Evolutionary conservation across 2,113 vertebrate genomes (phyloP).

Genomic region (Erythrocercus mccallii): DNA sequence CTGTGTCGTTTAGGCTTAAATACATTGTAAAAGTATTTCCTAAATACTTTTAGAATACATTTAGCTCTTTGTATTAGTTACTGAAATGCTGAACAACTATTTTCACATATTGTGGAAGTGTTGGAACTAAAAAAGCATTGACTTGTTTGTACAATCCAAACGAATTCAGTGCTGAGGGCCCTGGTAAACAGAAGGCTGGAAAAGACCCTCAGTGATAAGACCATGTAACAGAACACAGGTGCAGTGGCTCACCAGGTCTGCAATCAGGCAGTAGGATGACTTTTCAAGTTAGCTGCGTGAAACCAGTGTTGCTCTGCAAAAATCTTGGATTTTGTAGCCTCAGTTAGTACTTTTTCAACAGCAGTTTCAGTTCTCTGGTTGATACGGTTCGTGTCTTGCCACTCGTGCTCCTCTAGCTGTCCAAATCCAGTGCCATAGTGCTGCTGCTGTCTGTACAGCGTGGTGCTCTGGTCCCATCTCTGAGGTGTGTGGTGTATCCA

Average conservation of each 20-base stretch:
- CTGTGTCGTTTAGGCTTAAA: neutral
- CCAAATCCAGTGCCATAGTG: neutral
- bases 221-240: neutral
- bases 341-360: neutral
- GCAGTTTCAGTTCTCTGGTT: neutral
- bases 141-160: neutral
- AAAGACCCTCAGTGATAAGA: neutral
- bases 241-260: neutral
- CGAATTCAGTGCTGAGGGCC: neutral
- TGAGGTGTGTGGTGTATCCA: neutral
- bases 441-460: neutral
- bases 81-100: neutral
- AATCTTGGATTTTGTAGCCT: neutral
- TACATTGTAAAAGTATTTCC: fast-evolving
- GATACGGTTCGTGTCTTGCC: neutral
- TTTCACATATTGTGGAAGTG: fast-evolving
- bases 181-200: neutral
- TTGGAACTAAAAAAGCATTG: neutral
- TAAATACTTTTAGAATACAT: neutral
- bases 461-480: neutral
- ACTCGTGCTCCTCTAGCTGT: neutral
- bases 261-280: neutral
- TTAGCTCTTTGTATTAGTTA: neutral
- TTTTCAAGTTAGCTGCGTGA: neutral
- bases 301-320: neutral